Evolutionary conservation across 2,797 vertebrate genomes (phyloP).

Genomic region (Oreochromis grahami): DNA sequence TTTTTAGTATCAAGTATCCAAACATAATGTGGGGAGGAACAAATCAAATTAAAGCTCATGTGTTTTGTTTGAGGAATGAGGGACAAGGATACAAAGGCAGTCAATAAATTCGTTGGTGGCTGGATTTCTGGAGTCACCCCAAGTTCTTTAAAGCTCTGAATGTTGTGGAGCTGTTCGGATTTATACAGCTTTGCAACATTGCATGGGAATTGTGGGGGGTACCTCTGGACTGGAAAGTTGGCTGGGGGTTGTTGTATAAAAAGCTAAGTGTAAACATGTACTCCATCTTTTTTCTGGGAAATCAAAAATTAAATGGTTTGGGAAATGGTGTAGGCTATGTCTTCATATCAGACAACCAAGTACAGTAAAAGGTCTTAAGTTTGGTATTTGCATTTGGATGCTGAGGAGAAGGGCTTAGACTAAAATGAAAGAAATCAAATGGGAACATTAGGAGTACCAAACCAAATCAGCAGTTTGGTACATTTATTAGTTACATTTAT

Average conservation of each 20-base stretch:
- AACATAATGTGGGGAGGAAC: background rate
- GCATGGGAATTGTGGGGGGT: background rate
- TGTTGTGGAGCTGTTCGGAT: background rate
- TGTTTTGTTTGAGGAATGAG: background rate
- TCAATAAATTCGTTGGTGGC: background rate
- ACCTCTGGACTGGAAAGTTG: background rate
- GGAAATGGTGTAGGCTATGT: background rate
- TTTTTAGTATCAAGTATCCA: background rate
- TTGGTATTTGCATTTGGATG: background rate
- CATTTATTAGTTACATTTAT: background rate
- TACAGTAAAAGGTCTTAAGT: background rate
- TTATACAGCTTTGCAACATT: background rate
- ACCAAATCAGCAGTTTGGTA: background rate
- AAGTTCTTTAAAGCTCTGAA: fast-evolving
- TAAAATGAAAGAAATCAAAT: background rate
- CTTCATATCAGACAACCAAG: background rate
- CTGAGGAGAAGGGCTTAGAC: background rate
- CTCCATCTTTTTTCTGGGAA: background rate
- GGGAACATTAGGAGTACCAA: background rate
- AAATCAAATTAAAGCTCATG: fast-evolving
- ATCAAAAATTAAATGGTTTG: background rate
- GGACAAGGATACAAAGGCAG: background rate
- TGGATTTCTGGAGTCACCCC: background rate
- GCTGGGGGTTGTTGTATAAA: background rate
- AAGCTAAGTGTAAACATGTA: background rate